phyloP scores from a whole-genome alignment of 2,113 vertebrate species.

The Prinia subflava region DNA sequence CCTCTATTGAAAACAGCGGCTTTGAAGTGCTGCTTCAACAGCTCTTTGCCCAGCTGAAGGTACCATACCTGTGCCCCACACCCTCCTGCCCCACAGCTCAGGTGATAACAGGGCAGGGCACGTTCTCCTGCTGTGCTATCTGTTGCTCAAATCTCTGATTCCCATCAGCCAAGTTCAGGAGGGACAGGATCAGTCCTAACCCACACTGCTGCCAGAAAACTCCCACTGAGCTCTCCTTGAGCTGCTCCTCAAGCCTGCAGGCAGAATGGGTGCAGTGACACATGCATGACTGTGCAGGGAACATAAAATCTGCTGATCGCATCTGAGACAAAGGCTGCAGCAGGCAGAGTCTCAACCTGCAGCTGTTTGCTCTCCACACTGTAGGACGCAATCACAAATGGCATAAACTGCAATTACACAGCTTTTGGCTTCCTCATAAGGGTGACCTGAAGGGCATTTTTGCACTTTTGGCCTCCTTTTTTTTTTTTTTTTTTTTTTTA shows the following conservation, averaged over 20 bases:
- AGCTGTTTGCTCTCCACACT: background rate
- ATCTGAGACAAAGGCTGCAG: background rate
- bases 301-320: background rate
- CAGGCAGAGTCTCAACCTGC: background rate
- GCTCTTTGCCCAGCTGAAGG: slow-evolving; percentile 78
- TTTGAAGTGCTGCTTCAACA: slow-evolving; percentile 69
- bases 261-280: background rate
- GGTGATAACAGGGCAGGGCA: background rate
- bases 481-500: accelerated
- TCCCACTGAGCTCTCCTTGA: background rate
- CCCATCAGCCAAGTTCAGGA: background rate
- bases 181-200: background rate
- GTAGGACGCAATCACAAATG: background rate
- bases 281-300: background rate
- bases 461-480: background rate
- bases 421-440: background rate
- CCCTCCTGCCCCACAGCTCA: background rate
- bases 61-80: background rate
- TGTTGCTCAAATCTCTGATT: background rate
- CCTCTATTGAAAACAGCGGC: slow-evolving; percentile 68
- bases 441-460: background rate
- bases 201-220: background rate
- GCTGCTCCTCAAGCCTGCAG: background rate
- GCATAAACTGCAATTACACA: background rate
- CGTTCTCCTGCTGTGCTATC: background rate